Evolutionary conservation across 2,113 vertebrate genomes (phyloP).

Genomic region (Leptobrachium leishanense): DNA sequence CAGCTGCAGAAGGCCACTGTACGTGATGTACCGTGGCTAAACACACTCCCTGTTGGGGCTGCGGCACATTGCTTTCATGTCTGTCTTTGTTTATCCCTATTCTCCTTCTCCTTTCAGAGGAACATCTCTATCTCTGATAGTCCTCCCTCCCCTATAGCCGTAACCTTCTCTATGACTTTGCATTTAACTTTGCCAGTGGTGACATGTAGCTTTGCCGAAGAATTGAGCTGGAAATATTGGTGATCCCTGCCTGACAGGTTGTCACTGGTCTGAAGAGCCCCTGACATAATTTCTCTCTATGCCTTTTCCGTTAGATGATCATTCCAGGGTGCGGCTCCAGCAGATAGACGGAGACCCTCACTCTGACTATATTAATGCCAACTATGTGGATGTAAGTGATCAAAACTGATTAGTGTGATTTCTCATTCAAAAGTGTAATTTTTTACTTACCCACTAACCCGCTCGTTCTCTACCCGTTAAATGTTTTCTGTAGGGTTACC

Average conservation of each 20-base stretch:
- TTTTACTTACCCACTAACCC: background rate
- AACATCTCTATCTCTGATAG: too few relatives aligned
- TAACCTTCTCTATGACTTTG: constrained; percentile 22
- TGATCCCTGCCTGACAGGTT: constrained; percentile 31
- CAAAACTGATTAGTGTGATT: background rate
- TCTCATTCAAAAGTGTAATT: background rate
- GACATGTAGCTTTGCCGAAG: constrained; percentile 31
- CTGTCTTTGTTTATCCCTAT: too few relatives aligned
- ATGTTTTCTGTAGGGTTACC: constrained; percentile 72
- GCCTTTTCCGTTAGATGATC: constrained; percentile 80
- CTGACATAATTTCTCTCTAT: constrained; percentile 6
- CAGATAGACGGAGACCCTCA: constrained; percentile 92
- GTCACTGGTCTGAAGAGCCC: constrained; percentile 4
- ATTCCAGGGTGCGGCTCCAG: constrained; percentile 90
- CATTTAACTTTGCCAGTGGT: constrained; percentile 30
- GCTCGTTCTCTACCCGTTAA: background rate
- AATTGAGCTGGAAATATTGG: background rate
- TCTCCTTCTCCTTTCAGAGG: too few relatives aligned
- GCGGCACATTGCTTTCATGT: too few relatives aligned
- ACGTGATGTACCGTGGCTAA: too few relatives aligned
- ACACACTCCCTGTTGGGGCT: too few relatives aligned
- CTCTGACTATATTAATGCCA: constrained; percentile 98
- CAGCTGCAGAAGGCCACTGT: too few relatives aligned
- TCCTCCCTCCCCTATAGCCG: constrained; percentile 7
- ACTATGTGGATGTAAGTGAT: constrained; percentile 91